phyloP scores from a whole-genome alignment of 2,888 invertebrate species.

The Temnothorax rugatulus region DNA sequence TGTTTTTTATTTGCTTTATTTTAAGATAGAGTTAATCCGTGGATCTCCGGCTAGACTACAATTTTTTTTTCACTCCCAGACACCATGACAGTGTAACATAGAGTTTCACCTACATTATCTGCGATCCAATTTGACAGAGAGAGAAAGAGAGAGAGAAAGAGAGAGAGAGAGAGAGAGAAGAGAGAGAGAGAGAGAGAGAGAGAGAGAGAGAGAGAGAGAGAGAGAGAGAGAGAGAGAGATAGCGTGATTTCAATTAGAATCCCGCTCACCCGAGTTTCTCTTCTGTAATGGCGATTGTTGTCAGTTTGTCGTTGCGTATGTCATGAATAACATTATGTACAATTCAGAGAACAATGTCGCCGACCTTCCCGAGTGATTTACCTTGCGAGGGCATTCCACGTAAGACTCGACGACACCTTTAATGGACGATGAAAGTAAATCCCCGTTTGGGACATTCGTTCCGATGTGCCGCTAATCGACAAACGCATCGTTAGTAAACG shows the following conservation, averaged over 20 bases:
- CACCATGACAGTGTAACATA: not conserved
- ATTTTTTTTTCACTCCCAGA: not conserved
- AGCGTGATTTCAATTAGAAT: constrained; percentile 44
- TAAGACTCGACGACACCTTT: constrained; percentile 28
- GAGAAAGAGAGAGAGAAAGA: not conserved
- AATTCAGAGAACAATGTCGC: constrained; percentile 53
- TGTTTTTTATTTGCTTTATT: constrained; percentile 14
- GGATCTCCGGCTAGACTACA: not conserved
- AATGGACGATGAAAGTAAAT: constrained; percentile 33
- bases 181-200: not conserved
- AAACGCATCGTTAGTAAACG: constrained; percentile 61
- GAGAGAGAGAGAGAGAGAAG: not conserved
- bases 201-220: not conserved
- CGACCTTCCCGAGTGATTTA: constrained; percentile 47
- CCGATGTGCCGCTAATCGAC: constrained; percentile 37
- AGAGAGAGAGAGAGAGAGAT: not conserved
- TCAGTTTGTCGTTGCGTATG: constrained; percentile 30
- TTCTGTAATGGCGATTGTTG: constrained; percentile 35
- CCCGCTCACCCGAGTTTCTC: constrained; percentile 37
- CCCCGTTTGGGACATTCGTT: not conserved
- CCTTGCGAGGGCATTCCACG: constrained; percentile 18
- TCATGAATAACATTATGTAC: constrained; percentile 22
- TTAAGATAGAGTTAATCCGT: not conserved
- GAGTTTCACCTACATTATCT: constrained; percentile 36
- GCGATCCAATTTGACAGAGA: constrained; percentile 22